phyloP scores from a whole-genome alignment of 2,797 vertebrate genomes.

The Sylvilagus floridanus region DNA sequence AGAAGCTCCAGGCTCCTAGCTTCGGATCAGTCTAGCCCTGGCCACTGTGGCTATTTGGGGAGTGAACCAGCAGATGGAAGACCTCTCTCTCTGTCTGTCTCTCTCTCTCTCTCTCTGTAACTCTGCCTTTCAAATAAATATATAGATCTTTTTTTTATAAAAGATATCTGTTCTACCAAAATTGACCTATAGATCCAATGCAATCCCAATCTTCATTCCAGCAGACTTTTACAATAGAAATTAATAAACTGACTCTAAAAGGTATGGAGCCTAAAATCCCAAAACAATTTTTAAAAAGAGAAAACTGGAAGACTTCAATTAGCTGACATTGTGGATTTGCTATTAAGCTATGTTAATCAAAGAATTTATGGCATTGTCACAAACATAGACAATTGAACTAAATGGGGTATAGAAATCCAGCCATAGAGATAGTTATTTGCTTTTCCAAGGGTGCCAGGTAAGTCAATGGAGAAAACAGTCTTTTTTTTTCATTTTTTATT shows the following conservation, averaged over 20 bases:
- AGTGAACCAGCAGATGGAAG: no score
- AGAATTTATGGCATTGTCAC: neutral
- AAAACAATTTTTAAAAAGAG: neutral
- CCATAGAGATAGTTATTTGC: neutral
- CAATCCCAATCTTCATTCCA: neutral
- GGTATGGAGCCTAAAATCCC: neutral
- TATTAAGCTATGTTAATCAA: neutral
- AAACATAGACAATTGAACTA: neutral
- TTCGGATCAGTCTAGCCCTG: no score
- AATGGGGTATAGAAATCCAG: neutral
- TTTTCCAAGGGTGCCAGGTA: neutral
- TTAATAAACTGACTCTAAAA: neutral
- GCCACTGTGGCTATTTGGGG: no score
- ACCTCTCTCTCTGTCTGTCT: no score
- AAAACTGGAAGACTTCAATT: neutral
- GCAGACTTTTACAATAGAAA: neutral
- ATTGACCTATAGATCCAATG: neutral
- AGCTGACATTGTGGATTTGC: neutral
- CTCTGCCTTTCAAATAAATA: no score
- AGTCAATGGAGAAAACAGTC: neutral
- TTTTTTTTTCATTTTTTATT: no score
- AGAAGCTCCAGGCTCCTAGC: no score
- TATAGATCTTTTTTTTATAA: no score
- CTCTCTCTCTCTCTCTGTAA: no score
- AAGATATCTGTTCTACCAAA: neutral